phyloP scores from a whole-genome alignment of 2,888 invertebrate species.

The Thelaira solivaga region DNA sequence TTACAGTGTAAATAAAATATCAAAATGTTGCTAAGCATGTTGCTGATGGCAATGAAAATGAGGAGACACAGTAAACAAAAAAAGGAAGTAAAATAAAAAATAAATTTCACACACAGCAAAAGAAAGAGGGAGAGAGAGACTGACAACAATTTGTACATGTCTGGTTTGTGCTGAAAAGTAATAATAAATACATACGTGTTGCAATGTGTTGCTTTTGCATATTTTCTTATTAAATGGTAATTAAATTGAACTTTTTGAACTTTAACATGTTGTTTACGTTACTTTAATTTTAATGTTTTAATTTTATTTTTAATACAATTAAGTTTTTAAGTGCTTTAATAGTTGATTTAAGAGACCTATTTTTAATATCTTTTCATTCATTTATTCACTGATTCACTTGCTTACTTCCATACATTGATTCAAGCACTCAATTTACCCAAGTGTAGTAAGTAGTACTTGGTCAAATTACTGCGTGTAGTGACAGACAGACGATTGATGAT shows the following conservation, averaged over 20 bases:
- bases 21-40: too few relatives aligned
- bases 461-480: constrained; percentile 61
- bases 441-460: constrained; percentile 2
- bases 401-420: constrained; percentile 1
- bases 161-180: neutral
- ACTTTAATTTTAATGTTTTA: constrained; percentile 25
- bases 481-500: constrained; percentile 62
- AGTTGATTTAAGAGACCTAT: constrained; percentile 49
- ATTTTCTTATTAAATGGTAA: constrained; percentile 44
- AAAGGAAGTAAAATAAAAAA: too few relatives aligned
- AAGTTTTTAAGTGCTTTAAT: constrained; percentile 61
- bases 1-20: too few relatives aligned
- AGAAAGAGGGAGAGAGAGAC: too few relatives aligned
- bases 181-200: too few relatives aligned
- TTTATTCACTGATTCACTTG: neutral
- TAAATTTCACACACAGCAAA: too few relatives aligned
- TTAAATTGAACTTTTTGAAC: constrained; percentile 65
- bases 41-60: constrained; percentile 10
- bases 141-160: neutral
- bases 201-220: too few relatives aligned
- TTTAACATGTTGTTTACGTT: constrained; percentile 55
- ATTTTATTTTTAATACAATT: constrained; percentile 11
- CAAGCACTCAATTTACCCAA: constrained; percentile 33
- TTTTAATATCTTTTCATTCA: constrained; percentile 30
- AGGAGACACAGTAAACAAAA: neutral